Conservation (phyloP, 2,113 vertebrate species). For the Mandrillus leucophaeus region DNA sequence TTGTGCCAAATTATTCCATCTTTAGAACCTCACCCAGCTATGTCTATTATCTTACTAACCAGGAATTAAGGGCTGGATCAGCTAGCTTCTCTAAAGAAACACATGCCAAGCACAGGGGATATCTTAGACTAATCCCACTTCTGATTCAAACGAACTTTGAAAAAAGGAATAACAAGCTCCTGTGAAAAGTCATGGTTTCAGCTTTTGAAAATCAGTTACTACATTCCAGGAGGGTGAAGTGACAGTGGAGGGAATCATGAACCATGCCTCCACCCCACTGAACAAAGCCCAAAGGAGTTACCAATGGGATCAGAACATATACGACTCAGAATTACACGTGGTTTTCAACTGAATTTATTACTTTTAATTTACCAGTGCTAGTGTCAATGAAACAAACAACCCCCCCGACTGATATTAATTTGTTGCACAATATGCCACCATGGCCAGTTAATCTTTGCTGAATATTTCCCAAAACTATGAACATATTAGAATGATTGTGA, state of each 20-base stretch:
- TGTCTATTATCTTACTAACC: constrained; percentile 36
- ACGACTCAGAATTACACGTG: constrained; percentile 31
- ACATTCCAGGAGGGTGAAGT: constrained; percentile 71
- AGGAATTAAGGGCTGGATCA: constrained; percentile 58
- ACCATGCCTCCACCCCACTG: constrained; percentile 35
- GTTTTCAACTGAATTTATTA: constrained; percentile 73
- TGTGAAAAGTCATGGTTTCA: constrained; percentile 63
- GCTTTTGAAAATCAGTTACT: constrained; percentile 58
- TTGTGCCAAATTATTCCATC: constrained; percentile 45
- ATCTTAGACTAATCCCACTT: constrained; percentile 43
- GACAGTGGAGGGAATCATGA: not conserved
- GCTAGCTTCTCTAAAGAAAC: not conserved
- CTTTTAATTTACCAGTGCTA: constrained; percentile 73
- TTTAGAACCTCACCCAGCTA: constrained; percentile 39
- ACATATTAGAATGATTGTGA: constrained; percentile 30
- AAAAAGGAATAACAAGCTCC: constrained; percentile 61
- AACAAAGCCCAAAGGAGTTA: constrained; percentile 64
- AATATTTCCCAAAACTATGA: constrained; percentile 52
- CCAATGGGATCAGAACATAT: constrained; percentile 35
- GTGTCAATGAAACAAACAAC: constrained; percentile 65
- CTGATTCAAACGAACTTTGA: not conserved
- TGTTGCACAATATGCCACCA: constrained; percentile 42
- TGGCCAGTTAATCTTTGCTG: not conserved
- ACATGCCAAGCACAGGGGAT: not conserved
- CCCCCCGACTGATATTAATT: constrained; percentile 18